Base-by-base conservation (phyloP, 2,113 vertebrate genomes). In the cat (Felis catus) region DNA sequence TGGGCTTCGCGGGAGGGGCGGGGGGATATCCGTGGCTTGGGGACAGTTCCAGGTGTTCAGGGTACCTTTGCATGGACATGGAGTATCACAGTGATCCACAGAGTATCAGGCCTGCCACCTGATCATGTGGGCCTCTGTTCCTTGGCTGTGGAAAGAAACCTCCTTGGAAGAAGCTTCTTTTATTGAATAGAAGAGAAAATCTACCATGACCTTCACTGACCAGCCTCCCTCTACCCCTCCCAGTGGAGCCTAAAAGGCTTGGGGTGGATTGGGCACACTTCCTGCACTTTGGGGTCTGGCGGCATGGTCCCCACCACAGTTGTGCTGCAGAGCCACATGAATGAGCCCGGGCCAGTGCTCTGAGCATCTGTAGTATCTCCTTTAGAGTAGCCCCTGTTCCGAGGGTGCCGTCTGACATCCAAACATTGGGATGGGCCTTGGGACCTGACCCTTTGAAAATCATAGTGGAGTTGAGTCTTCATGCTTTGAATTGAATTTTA, bases 141-240 rank as follows among this genome's bases (percentile, higher is more conserved):
- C 87, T 41, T 93, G 73, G 45, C 80, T 36, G 1, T 70, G 81
- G 61, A 58, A 70, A 84, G 41, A 89, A 58, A 89, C 73, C 33
- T 91, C 53, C 45, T 45, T 73, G 33, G 39, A 41, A 73, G 73
- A 95, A 79, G n/a, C 29, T 78, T 66, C 9, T 85, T 27, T 2
- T 89, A n/a, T 39, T 85, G 33, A n/a, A 31, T 71, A 45, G 48
- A 94, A 94, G 51, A 83, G 70, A 80, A 94, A 87, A 61, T 89
- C n/a, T 53, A 9, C 19, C 2, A 71, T 89, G 68, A 55, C 55
- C 33, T 36, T 88, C 85, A 16, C 19, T 31, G 90, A 33, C 41
- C 21, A 36, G 76, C 8, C 81, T 25, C 2, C 14, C 7, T 9
- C 25, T 4, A 0, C 84, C 39, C 33, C 19, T 29, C 58, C 19